Percentiles rank a stretch among this genome's conserved stretches.
phyloP scores from a whole-genome alignment of 2,113 vertebrate species.

The Oreochromis niloticus region DNA sequence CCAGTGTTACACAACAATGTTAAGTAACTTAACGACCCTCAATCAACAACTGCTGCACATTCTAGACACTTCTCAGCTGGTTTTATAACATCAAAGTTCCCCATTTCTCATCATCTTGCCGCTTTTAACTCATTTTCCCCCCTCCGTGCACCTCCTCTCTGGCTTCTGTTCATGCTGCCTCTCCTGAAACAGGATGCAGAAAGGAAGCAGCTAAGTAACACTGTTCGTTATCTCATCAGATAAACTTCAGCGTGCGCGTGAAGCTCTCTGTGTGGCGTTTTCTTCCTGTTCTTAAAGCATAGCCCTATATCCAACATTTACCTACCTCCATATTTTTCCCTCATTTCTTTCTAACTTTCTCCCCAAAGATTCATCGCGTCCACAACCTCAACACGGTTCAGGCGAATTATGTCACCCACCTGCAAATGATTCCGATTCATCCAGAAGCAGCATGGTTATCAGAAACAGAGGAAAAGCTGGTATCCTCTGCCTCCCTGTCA shows the following conservation, averaged over 20 bases:
- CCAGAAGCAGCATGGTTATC: conserved; percentile 62
- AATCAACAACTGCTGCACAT: not conserved
- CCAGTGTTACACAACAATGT: conserved; percentile 57
- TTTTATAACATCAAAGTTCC: not conserved
- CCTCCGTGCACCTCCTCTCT: not conserved
- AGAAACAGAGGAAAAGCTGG: not conserved
- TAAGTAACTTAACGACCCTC: conserved; percentile 46
- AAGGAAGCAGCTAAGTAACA: not conserved
- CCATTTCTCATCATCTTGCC: not conserved
- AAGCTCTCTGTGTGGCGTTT: not conserved
- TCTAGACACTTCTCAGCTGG: not conserved
- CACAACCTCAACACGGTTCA: not conserved
- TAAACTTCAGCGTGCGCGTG: not conserved
- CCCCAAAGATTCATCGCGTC: not conserved
- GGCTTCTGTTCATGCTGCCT: not conserved
- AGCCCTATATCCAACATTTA: not conserved
- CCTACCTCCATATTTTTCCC: not conserved
- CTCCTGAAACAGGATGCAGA: not conserved
- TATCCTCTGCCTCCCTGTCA: conserved; percentile 1
- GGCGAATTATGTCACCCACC: conserved; percentile 28
- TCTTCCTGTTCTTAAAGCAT: not conserved
- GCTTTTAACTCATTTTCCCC: not conserved
- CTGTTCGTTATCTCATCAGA: not conserved
- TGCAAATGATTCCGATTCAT: conserved; percentile 61
- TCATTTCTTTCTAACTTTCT: not conserved